Base-by-base conservation (phyloP, 2,888 invertebrate species). In the Pyrrhosoma nymphula region DNA sequence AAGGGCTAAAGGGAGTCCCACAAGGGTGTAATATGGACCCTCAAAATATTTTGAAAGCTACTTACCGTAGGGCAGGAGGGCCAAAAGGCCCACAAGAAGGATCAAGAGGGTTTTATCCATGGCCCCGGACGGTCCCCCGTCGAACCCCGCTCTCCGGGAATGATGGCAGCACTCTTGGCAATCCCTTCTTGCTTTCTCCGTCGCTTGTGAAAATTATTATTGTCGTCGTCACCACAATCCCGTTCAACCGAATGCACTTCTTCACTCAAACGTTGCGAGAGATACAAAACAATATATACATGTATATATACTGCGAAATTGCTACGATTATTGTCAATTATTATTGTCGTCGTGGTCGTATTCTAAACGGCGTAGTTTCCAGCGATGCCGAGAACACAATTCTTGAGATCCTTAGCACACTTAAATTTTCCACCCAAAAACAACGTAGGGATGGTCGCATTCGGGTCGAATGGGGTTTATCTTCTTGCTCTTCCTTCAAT, bases 101-200 rank as follows among this genome's bases (percentile, higher is more conserved):
- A 93, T 93, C 93, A 93, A 69, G 93, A 93, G 93, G 93, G 93
- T 93, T 93, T 69, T 93, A 93, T 93, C 93, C 93, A 93, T 93
- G 93, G 69, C 93, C 47, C 93, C 93, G 93, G 93, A 93, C 63
- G 93, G 93, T 93, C 69, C 69, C 93, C 55, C 93, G 93, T 93
- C 93, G 93, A 93, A 93, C 93, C 93, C 93, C 69, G 69, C 93
- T 93, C 93, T 93, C 93, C 93, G 93, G 93, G 93, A 93, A 93
- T 93, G 93, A 47, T 93, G 69, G n/a, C 69, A 55, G 69, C 56
- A 39, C 93, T 93, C 93, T 75, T 93, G 75, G 75, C 23, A 93
- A 93, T 75, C 39, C 69, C 93, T 69, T 8, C 93, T 93, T 69
- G 63, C 69, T 93, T 39, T 12, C 18, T 8, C 0, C 26, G 10